Base-by-base conservation (phyloP, 1,140 invertebrate species). In the Ectropis grisescens region DNA sequence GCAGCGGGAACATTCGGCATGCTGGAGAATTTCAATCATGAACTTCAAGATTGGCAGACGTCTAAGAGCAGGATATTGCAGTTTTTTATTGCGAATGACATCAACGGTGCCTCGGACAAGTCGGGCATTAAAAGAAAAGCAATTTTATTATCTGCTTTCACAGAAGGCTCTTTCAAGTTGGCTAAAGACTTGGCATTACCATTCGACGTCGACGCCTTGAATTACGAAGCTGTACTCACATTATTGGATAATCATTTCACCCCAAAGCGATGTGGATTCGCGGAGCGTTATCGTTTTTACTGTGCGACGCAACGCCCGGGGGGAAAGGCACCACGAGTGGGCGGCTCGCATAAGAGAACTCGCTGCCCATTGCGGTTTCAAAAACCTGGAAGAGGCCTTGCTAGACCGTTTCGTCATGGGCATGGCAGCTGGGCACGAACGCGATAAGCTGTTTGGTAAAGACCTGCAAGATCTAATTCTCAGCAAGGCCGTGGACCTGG, bases 391-490 rank as follows among this genome's bases (percentile, higher is more conserved):
- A 22, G 50, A 47, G 25, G 34, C 37, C 1, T 26, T 45, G 11
- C 28, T 16, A 14, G 42, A 54, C 22, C 19, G 26, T 7, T 54
- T 49, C 25, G 12, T 54, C 1, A 29, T 54, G 38, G 42, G 46
- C 8, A 41, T 52, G 49, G 13, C 12, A 4, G 11, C 29, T 8
- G 47, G 47, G 9, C 26, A 16, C 8, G 47, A 55, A 25, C 39
- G 51, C 1, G 51, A 55, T 5, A 45, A 47, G 7, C 25, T 55
- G 11, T 55, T 55, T 29, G 35, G 30, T n/a, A 34, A 50, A 13
- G 27, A 39, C 10, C n/a, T 16, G 22, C 7, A 15, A 16, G 33
- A 38, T 1, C 28, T 55, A 11, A 32, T 40, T 0, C 32, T 55
- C 4, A 23, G 33, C 9, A 55, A 49, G 35, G 51, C 43, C 9